These are phyloP conservation scores for Chelon labrosus DNA, from an alignment of 2,797 vertebrate genomes.

Conservation along the genomic window DNA sequence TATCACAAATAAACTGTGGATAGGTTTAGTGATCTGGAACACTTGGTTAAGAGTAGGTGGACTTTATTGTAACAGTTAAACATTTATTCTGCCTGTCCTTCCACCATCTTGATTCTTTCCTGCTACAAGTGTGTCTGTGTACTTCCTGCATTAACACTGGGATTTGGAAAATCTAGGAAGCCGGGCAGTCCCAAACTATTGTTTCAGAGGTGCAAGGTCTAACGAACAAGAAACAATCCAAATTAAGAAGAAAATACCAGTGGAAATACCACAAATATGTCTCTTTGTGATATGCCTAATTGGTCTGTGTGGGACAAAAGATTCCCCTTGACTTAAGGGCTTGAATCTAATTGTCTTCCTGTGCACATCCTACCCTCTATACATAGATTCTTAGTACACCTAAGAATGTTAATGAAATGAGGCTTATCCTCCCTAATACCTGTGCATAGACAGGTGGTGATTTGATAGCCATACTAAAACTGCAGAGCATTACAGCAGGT, in stretches of 20 bases:
- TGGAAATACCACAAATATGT: background rate
- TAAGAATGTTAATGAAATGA: slow-evolving; percentile 24
- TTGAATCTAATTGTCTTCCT: slow-evolving; percentile 9
- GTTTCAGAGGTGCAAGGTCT: background rate
- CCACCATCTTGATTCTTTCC: background rate
- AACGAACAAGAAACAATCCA: background rate
- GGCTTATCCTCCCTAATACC: slow-evolving; percentile 29
- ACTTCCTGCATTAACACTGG: background rate
- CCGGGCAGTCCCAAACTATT: background rate
- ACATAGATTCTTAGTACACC: slow-evolving; percentile 11
- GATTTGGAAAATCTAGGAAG: background rate
- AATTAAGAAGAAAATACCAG: background rate
- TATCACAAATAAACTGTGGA: background rate
- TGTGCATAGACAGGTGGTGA: slow-evolving; percentile 61
- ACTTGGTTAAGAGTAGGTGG: background rate
- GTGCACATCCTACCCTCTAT: background rate
- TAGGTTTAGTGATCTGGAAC: background rate
- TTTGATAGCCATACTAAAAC: slow-evolving; percentile 58
- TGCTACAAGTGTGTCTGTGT: background rate
- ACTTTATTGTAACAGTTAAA: background rate
- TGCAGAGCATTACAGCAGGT: slow-evolving; percentile 66
- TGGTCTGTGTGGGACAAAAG: background rate
- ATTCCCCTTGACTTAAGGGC: background rate
- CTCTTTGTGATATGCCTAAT: background rate
- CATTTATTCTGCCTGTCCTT: too few species aligned